Evolutionary conservation across 2,888 invertebrate species (phyloP).

Genomic region (Caenorhabditis imperialis): DNA sequence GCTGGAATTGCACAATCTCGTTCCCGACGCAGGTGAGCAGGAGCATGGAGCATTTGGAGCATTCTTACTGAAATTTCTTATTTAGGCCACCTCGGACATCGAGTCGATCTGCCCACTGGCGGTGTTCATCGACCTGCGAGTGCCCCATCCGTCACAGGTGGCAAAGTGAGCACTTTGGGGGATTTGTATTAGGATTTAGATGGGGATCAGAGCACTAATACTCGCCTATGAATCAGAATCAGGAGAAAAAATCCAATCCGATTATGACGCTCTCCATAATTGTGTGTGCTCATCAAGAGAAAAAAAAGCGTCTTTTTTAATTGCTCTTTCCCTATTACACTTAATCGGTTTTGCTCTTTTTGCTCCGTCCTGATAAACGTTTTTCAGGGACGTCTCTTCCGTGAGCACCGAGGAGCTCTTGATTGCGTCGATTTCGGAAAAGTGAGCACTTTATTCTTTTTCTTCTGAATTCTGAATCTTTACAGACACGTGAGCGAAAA

Average conservation of each 20-base stretch:
- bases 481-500: slow-evolving; percentile 69
- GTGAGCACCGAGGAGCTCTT: slow-evolving; percentile 54
- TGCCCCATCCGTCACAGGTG: slow-evolving; percentile 65
- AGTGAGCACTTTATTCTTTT: slow-evolving; percentile 42
- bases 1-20: slow-evolving; percentile 60
- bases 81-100: slow-evolving; percentile 58
- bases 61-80: too few relatives aligned
- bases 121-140: slow-evolving; percentile 70
- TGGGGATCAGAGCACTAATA: too few relatives aligned
- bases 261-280: too few relatives aligned
- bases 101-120: slow-evolving; percentile 65
- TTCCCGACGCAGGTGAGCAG: slow-evolving; percentile 31
- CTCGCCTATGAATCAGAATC: too few relatives aligned
- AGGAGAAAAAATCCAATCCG: too few relatives aligned
- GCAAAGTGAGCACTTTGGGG: slow-evolving; percentile 72
- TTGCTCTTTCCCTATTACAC: too few relatives aligned
- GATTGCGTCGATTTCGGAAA: slow-evolving; percentile 56
- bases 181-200: too few relatives aligned
- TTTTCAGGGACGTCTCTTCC: slow-evolving; percentile 47
- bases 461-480: slow-evolving; percentile 12
- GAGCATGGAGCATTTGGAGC: too few relatives aligned
- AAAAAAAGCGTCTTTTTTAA: too few relatives aligned
- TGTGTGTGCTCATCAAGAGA: too few relatives aligned
- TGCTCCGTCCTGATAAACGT: background rate
- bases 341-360: too few relatives aligned